phyloP scores from a whole-genome alignment of 1,140 invertebrate genomes.

The Lordiphosa collinella region DNA sequence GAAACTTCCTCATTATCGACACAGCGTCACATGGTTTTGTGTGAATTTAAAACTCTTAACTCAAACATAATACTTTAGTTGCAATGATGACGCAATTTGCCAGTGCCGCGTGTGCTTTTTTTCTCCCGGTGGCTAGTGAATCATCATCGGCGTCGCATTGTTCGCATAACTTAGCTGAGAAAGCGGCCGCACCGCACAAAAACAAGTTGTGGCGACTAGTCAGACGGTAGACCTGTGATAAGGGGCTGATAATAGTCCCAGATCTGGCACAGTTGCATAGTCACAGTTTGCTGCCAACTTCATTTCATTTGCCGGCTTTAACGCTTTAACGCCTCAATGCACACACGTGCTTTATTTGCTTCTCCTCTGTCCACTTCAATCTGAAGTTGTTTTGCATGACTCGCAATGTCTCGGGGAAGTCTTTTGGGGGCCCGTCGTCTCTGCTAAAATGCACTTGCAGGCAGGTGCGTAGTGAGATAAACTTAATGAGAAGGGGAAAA shows the following conservation, averaged over 20 bases:
- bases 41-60: constrained; percentile 23
- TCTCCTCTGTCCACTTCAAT: background rate
- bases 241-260: constrained; percentile 4
- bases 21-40: constrained; percentile 38
- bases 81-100: constrained; percentile 63
- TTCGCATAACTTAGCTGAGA: background rate
- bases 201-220: constrained; percentile 16
- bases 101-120: constrained; percentile 67
- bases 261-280: constrained; percentile 3
- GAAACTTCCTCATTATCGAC: background rate
- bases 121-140: constrained; percentile 27
- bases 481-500: too few relatives aligned
- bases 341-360: background rate
- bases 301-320: background rate
- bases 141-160: constrained; percentile 31
- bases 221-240: constrained; percentile 9
- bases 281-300: background rate
- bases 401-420: background rate
- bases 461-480: too few relatives aligned
- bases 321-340: background rate
- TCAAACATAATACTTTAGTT: constrained; percentile 1
- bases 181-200: background rate
- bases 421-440: background rate
- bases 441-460: too few relatives aligned
- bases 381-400: background rate